A percentile compares a stretch with the other conserved stretches of the same genome.
These are phyloP conservation scores for Ictalurus furcatus DNA, from an alignment of 2,113 vertebrate genomes.

Conservation along the genomic window DNA sequence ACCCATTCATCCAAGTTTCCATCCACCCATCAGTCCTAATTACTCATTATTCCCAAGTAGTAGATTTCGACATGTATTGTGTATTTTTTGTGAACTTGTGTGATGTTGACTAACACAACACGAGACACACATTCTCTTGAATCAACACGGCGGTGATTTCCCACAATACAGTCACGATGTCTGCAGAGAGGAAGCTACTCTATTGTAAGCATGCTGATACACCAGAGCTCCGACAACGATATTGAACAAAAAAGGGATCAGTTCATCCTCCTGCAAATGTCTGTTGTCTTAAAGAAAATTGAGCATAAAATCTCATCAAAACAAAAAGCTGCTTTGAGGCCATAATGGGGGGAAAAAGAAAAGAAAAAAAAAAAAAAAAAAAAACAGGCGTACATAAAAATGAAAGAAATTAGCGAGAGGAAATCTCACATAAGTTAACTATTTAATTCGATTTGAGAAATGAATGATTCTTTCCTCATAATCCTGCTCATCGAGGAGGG, in stretches of 20 bases:
- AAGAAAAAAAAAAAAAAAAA: neutral
- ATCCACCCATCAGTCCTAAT: neutral
- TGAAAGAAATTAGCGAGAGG: slow-evolving; percentile 47
- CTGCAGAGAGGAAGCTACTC: neutral
- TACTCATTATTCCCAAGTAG: too few species aligned
- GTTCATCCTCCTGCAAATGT: neutral
- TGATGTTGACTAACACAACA: neutral
- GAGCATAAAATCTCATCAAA: slow-evolving; percentile 6
- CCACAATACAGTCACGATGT: neutral
- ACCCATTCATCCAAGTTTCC: neutral
- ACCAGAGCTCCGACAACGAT: neutral
- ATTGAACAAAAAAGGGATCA: neutral
- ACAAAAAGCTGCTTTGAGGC: slow-evolving; percentile 11
- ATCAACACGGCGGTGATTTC: neutral
- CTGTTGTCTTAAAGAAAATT: neutral
- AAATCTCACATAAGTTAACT: slow-evolving; percentile 52
- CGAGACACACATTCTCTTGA: neutral
- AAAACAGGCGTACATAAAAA: slow-evolving; percentile 35
- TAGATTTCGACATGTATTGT: neutral
- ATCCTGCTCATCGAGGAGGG: slow-evolving; percentile 34
- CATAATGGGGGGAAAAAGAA: neutral
- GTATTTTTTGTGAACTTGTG: neutral
- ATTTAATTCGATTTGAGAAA: slow-evolving; percentile 51
- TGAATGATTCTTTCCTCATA: slow-evolving; percentile 50
- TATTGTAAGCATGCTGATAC: neutral